phyloP scores from a whole-genome alignment of 2,113 vertebrate species.

The Phyllostomus hastatus region DNA sequence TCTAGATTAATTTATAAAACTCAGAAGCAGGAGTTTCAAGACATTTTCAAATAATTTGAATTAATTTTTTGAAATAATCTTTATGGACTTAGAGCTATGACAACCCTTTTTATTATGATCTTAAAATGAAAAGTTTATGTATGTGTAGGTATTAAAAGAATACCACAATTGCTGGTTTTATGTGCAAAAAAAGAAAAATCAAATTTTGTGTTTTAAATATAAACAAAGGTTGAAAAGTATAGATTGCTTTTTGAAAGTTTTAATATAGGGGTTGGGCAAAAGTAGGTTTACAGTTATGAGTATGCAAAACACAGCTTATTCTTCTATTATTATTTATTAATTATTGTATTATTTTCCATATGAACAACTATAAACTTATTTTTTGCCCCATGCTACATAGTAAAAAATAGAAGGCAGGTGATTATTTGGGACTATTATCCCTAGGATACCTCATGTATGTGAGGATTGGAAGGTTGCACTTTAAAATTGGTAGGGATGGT shows the following conservation, averaged over 20 bases:
- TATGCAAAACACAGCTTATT: not conserved
- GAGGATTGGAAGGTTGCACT: not conserved
- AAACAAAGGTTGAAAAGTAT: not conserved
- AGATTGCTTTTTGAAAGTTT: not conserved
- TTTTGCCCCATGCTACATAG: not conserved
- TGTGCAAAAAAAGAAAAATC: not conserved
- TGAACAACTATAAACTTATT: not conserved
- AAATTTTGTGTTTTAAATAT: not conserved
- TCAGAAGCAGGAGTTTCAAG: not conserved
- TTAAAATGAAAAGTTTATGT: not conserved
- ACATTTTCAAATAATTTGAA: conserved; percentile 1
- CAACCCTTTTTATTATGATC: not conserved
- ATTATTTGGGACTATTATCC: not conserved
- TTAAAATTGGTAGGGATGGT: not conserved
- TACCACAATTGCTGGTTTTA: not conserved
- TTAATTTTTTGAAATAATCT: not conserved
- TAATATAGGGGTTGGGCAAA: not conserved
- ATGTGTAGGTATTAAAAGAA: not conserved
- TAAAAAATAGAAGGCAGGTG: not conserved
- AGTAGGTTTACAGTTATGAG: not conserved
- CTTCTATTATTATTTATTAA: not conserved
- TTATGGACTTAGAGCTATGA: not conserved
- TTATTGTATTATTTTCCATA: not conserved
- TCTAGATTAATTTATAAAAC: not conserved
- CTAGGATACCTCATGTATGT: not conserved